phyloP scores from a whole-genome alignment of 2,113 vertebrate species.

The Nicator chloris region DNA sequence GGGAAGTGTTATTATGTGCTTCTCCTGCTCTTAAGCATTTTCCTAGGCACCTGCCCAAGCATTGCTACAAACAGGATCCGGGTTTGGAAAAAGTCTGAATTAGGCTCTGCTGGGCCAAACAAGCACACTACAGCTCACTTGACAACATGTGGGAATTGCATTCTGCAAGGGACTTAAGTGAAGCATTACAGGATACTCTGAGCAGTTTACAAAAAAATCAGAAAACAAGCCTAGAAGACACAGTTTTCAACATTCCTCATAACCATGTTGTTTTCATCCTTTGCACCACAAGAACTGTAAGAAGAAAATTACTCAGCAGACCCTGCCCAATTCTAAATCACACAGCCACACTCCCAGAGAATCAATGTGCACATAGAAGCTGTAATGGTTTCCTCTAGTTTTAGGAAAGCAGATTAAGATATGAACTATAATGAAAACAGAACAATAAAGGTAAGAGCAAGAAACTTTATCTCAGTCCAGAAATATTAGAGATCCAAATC shows the following conservation, averaged over 20 bases:
- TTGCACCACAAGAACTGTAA: not conserved
- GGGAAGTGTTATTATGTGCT: not conserved
- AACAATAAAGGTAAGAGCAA: not conserved
- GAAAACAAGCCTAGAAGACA: not conserved
- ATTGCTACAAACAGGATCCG: not conserved
- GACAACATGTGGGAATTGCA: accelerated
- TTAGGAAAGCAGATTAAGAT: not conserved
- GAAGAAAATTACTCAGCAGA: not conserved
- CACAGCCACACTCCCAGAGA: not conserved
- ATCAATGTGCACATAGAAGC: accelerated
- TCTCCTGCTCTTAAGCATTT: not conserved
- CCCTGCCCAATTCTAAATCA: not conserved
- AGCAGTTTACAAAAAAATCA: not conserved
- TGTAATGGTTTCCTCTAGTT: not conserved
- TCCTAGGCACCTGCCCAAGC: not conserved
- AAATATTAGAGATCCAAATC: not conserved
- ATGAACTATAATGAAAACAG: not conserved
- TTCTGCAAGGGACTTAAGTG: not conserved
- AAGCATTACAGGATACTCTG: not conserved
- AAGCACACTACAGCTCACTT: not conserved
- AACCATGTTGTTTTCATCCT: not conserved
- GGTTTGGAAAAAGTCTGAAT: not conserved
- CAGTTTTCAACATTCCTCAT: not conserved
- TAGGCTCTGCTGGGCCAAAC: not conserved
- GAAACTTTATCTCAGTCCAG: not conserved